phyloP scores from a whole-genome alignment of 2,888 invertebrate genomes.

The Neria commutata region DNA sequence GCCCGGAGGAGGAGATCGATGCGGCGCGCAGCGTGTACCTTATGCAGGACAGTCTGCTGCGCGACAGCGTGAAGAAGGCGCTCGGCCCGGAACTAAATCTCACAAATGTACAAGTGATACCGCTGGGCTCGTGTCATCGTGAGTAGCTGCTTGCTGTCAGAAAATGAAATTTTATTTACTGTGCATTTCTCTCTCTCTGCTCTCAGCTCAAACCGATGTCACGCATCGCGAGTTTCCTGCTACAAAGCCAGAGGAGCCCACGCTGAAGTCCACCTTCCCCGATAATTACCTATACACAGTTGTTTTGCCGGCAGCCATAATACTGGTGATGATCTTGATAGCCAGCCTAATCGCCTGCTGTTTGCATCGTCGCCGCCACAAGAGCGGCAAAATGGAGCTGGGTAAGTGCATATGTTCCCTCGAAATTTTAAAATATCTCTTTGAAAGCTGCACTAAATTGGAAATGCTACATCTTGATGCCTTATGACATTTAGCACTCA shows the following conservation, averaged over 20 bases:
- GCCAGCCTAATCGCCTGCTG: constrained; percentile 88
- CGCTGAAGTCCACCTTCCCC: constrained; percentile 61
- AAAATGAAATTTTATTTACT: not conserved
- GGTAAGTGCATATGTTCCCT: constrained; percentile 62
- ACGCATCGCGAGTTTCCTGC: constrained; percentile 53
- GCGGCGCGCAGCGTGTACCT: constrained; percentile 74
- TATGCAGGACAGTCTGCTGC: constrained; percentile 66
- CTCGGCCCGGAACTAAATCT: constrained; percentile 72
- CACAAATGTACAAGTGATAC: constrained; percentile 63
- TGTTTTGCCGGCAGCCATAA: constrained; percentile 86
- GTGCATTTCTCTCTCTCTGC: not conserved
- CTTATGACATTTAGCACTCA: not conserved
- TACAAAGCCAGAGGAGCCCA: constrained; percentile 54
- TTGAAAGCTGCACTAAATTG: no score
- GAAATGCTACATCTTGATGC: not conserved
- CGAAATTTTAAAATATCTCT: not conserved
- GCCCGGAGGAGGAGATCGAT: constrained; percentile 79
- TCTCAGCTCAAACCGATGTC: constrained; percentile 47
- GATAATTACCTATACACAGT: constrained; percentile 80
- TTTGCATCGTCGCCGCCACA: constrained; percentile 80
- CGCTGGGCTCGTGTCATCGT: constrained; percentile 65
- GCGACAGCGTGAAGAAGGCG: constrained; percentile 65
- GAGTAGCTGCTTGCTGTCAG: constrained; percentile 38
- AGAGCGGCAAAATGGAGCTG: constrained; percentile 84
- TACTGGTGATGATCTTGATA: constrained; percentile 84